phyloP scores from a whole-genome alignment of 2,113 vertebrate genomes.

The Talpa occidentalis region DNA sequence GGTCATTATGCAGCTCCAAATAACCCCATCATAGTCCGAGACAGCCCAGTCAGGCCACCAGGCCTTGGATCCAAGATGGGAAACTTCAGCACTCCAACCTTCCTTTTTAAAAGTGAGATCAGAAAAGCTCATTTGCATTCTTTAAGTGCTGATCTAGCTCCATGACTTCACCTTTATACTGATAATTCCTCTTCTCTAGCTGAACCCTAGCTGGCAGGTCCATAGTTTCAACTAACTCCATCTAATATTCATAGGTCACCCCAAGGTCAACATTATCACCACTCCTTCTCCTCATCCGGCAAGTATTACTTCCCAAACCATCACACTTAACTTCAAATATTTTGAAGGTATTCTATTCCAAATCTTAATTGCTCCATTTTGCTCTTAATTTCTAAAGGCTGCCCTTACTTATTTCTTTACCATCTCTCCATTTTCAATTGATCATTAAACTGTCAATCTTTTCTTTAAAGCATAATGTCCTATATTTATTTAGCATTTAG shows the following conservation, averaged over 20 bases:
- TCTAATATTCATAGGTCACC: neutral
- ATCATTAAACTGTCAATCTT: neutral
- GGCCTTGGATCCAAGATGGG: neutral
- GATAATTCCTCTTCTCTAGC: neutral
- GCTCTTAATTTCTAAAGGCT: neutral
- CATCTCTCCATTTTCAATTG: neutral
- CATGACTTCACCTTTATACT: neutral
- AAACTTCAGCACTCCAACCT: fast-evolving
- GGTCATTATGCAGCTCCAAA: neutral
- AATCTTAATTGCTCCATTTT: neutral
- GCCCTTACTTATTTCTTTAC: neutral
- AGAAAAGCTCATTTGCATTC: neutral
- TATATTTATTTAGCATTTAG: neutral
- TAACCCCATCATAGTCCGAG: neutral
- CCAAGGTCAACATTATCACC: neutral
- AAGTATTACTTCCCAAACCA: neutral
- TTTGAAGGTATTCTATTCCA: neutral
- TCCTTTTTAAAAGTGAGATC: neutral
- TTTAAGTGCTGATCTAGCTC: neutral
- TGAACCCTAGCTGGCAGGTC: neutral
- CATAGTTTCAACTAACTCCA: neutral
- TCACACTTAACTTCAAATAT: neutral
- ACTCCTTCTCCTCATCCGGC: neutral
- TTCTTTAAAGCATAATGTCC: neutral
- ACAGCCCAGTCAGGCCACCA: neutral